phyloP scores from a whole-genome alignment of 1,140 invertebrate species.

The Colletes gigas region DNA sequence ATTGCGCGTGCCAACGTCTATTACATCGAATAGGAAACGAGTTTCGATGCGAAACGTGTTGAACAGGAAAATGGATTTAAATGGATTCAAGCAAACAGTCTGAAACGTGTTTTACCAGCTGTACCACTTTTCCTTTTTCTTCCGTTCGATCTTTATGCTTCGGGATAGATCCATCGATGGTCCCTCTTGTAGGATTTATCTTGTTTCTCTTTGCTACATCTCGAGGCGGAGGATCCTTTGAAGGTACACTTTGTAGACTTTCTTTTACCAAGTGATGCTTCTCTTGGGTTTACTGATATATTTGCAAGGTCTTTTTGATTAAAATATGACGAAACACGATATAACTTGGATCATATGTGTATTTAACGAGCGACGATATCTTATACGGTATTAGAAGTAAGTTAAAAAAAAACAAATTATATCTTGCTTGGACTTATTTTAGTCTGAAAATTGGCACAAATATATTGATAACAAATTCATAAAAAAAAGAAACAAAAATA shows the following conservation, averaged over 20 bases:
- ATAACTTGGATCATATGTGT: no score
- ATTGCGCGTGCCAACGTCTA: no score
- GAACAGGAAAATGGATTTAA: conserved; percentile 29
- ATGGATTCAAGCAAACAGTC: conserved; percentile 1
- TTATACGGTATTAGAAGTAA: no score
- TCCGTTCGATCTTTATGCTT: conserved; percentile 16
- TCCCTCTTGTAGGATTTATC: conserved; percentile 2
- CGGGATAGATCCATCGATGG: background rate
- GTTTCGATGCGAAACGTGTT: background rate
- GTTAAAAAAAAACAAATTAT: no score
- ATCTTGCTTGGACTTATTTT: no score
- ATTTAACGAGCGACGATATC: no score
- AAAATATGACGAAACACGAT: no score
- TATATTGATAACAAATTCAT: no score
- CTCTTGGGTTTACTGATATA: background rate
- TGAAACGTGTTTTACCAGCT: background rate
- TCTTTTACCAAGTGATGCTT: conserved; percentile 26
- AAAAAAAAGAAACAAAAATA: no score
- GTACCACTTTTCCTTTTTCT: background rate
- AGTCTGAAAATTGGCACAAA: no score
- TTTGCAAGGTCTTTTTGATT: no score
- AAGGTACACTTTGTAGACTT: background rate
- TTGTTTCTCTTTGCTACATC: background rate
- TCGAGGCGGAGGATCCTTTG: conserved; percentile 9
- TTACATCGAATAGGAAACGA: background rate